These are phyloP conservation scores for Sitodiplosis mosellana DNA, from an alignment of 1,140 invertebrate species.

Conservation along the genomic window DNA sequence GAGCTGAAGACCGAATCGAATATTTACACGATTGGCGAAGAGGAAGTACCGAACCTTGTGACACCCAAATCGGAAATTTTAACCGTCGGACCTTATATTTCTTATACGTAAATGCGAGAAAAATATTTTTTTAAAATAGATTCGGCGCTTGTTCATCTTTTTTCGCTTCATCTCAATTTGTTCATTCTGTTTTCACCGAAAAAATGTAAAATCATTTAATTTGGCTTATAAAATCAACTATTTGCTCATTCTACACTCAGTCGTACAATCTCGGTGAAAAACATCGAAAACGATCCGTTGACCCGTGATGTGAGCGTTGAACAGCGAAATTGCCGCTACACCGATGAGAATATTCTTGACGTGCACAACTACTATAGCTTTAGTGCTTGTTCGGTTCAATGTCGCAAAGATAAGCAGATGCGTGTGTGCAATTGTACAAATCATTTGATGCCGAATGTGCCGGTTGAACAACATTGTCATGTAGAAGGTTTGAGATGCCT, in stretches of 20 bases:
- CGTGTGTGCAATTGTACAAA: constrained; percentile 42
- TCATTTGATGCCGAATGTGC: constrained; percentile 40
- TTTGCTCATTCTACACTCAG: constrained; percentile 11
- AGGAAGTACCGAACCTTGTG: constrained; percentile 41
- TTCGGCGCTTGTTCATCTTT: no score
- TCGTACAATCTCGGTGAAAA: constrained; percentile 31
- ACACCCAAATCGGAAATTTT: constrained; percentile 36
- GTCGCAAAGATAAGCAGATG: constrained; percentile 39
- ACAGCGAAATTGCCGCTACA: constrained; percentile 39
- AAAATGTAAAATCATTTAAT: neutral
- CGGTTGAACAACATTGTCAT: constrained; percentile 29
- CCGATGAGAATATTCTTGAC: constrained; percentile 38
- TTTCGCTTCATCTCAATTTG: neutral
- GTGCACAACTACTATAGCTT: constrained; percentile 44
- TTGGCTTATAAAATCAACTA: neutral
- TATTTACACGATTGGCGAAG: constrained; percentile 37
- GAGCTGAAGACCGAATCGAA: constrained; percentile 33
- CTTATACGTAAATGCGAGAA: constrained; percentile 26
- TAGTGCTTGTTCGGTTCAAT: constrained; percentile 46
- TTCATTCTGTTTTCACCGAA: neutral
- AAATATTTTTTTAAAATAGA: no score
- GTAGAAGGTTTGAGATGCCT: constrained; percentile 37
- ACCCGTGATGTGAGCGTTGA: constrained; percentile 31
- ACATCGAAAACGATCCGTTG: constrained; percentile 37
- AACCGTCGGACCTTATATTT: constrained; percentile 27